A percentile compares a stretch with the other conserved stretches of the same genome.
Evolutionary conservation across 2,888 invertebrate species (phyloP).

Genomic region (Steinernema scapterisci): DNA sequence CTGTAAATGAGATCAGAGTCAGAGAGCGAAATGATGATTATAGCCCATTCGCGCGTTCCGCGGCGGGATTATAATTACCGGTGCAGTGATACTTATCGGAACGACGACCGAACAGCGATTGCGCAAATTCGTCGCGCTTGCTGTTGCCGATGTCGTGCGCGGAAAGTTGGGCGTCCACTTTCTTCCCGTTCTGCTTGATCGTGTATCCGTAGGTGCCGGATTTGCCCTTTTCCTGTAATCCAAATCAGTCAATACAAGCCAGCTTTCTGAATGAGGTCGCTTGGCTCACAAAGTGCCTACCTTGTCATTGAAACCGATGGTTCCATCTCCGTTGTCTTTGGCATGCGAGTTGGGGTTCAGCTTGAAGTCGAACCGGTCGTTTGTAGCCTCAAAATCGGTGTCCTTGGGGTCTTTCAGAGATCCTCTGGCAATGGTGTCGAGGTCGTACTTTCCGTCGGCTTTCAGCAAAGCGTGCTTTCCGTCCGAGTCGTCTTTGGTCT

Average conservation of each 20-base stretch:
- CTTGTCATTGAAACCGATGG: constrained; percentile 57
- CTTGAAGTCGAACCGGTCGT: constrained; percentile 63
- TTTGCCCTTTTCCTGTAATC: constrained; percentile 55
- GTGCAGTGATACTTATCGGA: constrained; percentile 65
- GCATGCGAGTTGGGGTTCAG: constrained; percentile 59
- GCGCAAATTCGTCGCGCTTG: constrained; percentile 51
- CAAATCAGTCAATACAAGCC: background rate
- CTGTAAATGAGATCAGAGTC: constrained; percentile 40
- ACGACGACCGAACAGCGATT: constrained; percentile 61
- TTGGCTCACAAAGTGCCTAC: constrained; percentile 37
- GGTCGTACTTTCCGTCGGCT: constrained; percentile 66
- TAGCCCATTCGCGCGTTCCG: too few species aligned
- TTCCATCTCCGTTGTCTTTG: constrained; percentile 60
- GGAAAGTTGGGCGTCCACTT: constrained; percentile 61
- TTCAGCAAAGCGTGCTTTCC: constrained; percentile 61
- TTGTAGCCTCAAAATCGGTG: constrained; percentile 61
- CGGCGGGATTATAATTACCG: constrained; percentile 39
- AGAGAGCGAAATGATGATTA: constrained; percentile 16
- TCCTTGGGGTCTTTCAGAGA: constrained; percentile 58
- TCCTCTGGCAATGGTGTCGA: constrained; percentile 63
- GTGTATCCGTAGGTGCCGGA: constrained; percentile 64
- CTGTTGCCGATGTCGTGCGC: constrained; percentile 51
- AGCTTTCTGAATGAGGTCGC: too few species aligned
- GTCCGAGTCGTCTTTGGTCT: constrained; percentile 53
- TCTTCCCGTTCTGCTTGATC: constrained; percentile 61